Base-by-base conservation (phyloP, 2,113 vertebrate species). In the Xyrauchen texanus region DNA sequence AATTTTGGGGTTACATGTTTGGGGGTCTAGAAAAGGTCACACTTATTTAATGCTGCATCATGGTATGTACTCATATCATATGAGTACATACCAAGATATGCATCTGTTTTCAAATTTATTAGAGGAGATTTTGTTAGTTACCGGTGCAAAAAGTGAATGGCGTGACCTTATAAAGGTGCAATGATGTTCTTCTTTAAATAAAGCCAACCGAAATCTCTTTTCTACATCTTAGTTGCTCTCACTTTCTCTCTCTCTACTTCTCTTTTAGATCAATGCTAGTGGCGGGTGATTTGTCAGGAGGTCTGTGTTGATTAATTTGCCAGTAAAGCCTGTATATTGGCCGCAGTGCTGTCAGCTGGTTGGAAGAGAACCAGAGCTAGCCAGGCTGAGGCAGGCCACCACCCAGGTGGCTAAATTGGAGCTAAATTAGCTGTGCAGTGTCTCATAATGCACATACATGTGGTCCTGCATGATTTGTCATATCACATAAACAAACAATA, bases 361-460 rank as follows among this genome's bases (percentile, higher is more conserved):
- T 91, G 90, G 90, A 79, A 89, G 92, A 95, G 94, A 93, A 92
- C 92, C 92, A 93, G 91, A 3, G 21, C 21, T 34, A 34, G 21
- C 21, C 21, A 3, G 21, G 21, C 21, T 34, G 21, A 34, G 21
- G 21, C 21, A 34, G 94, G 93, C 94, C 95, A 93, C 95, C 94
- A 96, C 94, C 95, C 95, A 97, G 94, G 96, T 96, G 94, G 94
- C 94, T 95, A 91, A 91, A 96, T 95, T 96, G 94, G 94, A 94
- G 88, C 94, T 97, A 97, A 98, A 98, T 96, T 95, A 96, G 94
- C 95, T 96, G 96, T 97, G 96, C 97, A 96, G 94, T 93, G 92
- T 93, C 95, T 94, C 91, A 91, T 75, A 77, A 84, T 62, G 61
- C 90, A 85, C 83, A 81, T 85, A 93, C 93, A 90, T 89, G 89